Conservation (phyloP, 2,797 vertebrate species). For the Emys orbicularis region DNA sequence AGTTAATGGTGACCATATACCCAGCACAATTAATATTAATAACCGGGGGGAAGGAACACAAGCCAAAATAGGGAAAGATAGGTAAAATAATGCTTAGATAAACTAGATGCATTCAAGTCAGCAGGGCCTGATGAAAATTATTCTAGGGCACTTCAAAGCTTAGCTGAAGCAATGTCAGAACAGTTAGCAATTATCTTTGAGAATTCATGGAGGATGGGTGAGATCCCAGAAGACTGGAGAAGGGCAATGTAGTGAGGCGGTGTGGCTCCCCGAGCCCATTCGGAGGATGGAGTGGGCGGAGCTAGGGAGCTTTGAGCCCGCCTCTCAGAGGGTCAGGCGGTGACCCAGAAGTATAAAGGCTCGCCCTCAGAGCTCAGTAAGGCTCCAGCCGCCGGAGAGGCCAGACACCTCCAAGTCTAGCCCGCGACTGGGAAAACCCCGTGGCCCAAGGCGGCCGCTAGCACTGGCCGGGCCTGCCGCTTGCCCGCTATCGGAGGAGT, state of each 20-base stretch:
- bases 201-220: not conserved
- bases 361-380: too few relatives aligned
- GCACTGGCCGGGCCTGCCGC: too few relatives aligned
- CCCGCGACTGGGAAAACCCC: too few relatives aligned
- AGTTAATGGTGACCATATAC: not conserved
- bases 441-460: too few relatives aligned
- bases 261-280: too few relatives aligned
- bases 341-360: too few relatives aligned
- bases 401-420: too few relatives aligned
- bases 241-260: not conserved
- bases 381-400: too few relatives aligned
- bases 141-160: not conserved
- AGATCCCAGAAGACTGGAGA: not conserved
- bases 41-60: not conserved
- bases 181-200: not conserved
- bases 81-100: not conserved
- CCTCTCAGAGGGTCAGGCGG: too few relatives aligned
- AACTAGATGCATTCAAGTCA: not conserved
- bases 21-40: not conserved
- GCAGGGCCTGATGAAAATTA: not conserved
- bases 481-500: too few relatives aligned
- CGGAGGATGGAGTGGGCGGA: too few relatives aligned
- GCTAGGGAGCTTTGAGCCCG: too few relatives aligned
- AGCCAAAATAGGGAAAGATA: not conserved
- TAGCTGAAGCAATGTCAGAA: not conserved